Evolutionary conservation across 2,888 invertebrate species (phyloP).

Genomic region (Pycnomerus fuliginosus): DNA sequence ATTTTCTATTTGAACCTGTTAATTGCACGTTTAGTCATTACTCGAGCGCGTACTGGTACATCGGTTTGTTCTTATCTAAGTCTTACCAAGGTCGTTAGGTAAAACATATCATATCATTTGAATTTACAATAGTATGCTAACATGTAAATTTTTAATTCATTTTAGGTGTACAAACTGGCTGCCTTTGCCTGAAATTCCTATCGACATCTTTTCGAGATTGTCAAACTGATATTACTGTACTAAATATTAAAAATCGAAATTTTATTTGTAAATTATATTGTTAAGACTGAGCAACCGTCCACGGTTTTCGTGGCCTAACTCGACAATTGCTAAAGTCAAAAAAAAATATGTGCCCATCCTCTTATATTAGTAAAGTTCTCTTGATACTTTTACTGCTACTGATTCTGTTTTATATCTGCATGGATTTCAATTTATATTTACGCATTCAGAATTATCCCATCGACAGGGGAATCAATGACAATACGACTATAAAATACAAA

Average conservation of each 20-base stretch:
- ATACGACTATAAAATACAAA: constrained; percentile 51
- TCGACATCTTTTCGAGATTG: too few relatives aligned
- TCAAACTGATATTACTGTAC: too few relatives aligned
- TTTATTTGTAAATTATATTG: too few relatives aligned
- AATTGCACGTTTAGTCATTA: too few relatives aligned
- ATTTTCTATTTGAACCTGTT: too few relatives aligned
- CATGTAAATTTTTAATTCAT: constrained; percentile 9
- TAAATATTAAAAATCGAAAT: too few relatives aligned
- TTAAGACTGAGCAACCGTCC: constrained; percentile 30
- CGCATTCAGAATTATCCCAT: constrained; percentile 70
- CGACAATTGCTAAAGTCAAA: constrained; percentile 6
- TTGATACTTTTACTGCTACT: constrained; percentile 59
- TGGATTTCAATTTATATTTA: constrained; percentile 72
- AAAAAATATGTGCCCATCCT: constrained; percentile 71
- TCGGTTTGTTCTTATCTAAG: too few relatives aligned
- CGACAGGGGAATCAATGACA: constrained; percentile 51
- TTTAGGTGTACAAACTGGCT: constrained; percentile 22
- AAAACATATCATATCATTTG: too few relatives aligned
- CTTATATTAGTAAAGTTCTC: constrained; percentile 70
- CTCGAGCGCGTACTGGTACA: too few relatives aligned
- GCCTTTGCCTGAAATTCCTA: constrained; percentile 11
- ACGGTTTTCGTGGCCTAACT: constrained; percentile 21
- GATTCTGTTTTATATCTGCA: constrained; percentile 65
- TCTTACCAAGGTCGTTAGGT: too few relatives aligned
- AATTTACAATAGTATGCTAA: too few relatives aligned